phyloP scores from a whole-genome alignment of 2,888 invertebrate species.

The Microchrysa polita region DNA sequence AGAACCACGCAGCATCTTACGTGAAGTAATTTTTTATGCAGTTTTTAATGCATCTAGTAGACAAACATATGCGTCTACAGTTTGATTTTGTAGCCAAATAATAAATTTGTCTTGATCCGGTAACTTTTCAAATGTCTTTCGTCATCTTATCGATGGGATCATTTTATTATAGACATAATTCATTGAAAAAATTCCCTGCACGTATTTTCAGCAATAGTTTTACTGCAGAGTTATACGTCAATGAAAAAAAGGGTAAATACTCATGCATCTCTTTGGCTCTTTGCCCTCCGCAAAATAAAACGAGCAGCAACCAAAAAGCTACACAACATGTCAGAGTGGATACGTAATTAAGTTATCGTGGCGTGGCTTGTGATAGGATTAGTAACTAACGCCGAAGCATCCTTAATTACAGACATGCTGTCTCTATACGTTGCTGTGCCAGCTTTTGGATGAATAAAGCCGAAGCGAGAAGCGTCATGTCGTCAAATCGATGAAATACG shows the following conservation, averaged over 20 bases:
- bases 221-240: constrained; percentile 12
- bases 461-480: no score
- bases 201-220: constrained; percentile 10
- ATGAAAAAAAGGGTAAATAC: constrained; percentile 3
- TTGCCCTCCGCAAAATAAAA: not conserved
- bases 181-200: not conserved
- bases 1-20: no score
- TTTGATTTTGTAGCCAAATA: no score
- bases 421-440: constrained; percentile 13
- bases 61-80: no score
- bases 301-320: constrained; percentile 14
- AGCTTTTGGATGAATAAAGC: not conserved
- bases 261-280: not conserved
- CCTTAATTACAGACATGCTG: constrained; percentile 36
- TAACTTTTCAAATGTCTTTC: no score
- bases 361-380: constrained; percentile 30
- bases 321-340: constrained; percentile 5
- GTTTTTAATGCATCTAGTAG: no score
- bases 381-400: constrained; percentile 30
- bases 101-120: no score
- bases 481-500: not conserved
- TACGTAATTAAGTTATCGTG: constrained; percentile 39
- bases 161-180: no score
- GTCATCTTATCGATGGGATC: no score
- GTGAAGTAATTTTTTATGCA: no score